Evolutionary conservation across 23 tunicate species (phyloP), one percentile per base, ranked within the genome.

Genomic region (Clavelina lepadiformis): DNA sequence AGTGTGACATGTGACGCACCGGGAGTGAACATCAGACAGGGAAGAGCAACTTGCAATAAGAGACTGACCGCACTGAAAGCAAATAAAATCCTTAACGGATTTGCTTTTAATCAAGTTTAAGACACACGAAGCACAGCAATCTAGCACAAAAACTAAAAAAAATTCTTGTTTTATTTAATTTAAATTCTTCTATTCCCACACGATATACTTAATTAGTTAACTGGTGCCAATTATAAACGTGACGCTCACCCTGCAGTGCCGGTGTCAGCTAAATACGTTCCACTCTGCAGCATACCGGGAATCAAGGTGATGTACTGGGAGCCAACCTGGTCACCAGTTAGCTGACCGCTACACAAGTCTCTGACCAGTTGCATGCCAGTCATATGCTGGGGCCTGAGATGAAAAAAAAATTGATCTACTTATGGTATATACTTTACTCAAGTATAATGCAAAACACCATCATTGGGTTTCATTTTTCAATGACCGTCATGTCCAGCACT

Each of bases 311-410:
- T 60, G 51, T 65, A 75, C 49, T 86, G 95, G 2, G 95, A 82
- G 7, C 85, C 81, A 13, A 78, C 76, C 73, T 86, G 85, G 36
- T 78, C 85, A 11, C 95, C 95, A 31, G 80, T 78, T 29, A 86
- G 59, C 33, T 86, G 85, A 4, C 81, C 95, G 4, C 69, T 72
- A 58, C 81, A 78, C 0, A 86, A 28, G 35, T 86, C 86, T 8
- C 81, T 56, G 3, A 86, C 81, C 68, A 86, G 61, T 63, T 78
- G 80, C 71, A 86, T 78, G 3, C 95, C 95, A 3, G 85, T 78
- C 78, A 86, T 70, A 51, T 86, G 95, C 35, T 86, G 95, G n/a
- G 85, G 85, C 28, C 95, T 74, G 49, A 67, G 27, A n/a, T n/a
- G n/a, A n/a, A n/a, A n/a, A n/a, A n/a, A n/a, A n/a, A n/a, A n/a